phyloP scores from a whole-genome alignment of 2,797 vertebrate genomes.

The Percopsis omiscomaycus region DNA sequence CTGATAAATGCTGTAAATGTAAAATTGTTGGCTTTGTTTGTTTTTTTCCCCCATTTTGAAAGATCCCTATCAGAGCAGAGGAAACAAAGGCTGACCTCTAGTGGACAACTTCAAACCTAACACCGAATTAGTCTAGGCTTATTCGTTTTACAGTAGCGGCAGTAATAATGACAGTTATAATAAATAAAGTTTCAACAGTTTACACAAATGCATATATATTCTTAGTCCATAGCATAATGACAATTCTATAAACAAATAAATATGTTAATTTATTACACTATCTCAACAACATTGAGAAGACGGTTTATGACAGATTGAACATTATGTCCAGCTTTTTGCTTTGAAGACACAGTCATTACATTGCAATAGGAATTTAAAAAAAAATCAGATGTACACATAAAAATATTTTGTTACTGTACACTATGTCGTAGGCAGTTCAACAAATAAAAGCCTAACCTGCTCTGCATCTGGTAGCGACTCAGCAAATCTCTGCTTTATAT shows the following conservation, averaged over 20 bases:
- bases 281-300: constrained; percentile 48
- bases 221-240: neutral
- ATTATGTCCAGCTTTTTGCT: constrained; percentile 22
- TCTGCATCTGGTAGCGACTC: neutral
- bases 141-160: too few relatives aligned
- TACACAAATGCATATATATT: too few relatives aligned
- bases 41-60: too few relatives aligned
- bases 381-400: constrained; percentile 17
- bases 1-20: too few relatives aligned
- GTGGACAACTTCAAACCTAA: too few relatives aligned
- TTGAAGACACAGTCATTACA: constrained; percentile 19
- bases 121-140: too few relatives aligned
- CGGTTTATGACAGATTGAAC: constrained; percentile 27
- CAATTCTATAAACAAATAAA: constrained; percentile 63
- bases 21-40: too few relatives aligned
- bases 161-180: too few relatives aligned
- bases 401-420: constrained; percentile 3
- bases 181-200: too few relatives aligned
- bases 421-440: constrained; percentile 8
- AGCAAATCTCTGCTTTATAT: neutral
- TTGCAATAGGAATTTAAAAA: constrained; percentile 16
- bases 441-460: constrained; percentile 1
- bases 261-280: constrained; percentile 63
- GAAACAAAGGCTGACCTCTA: too few relatives aligned
- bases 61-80: too few relatives aligned